phyloP scores from a whole-genome alignment of 2,797 vertebrate genomes.

The Malurus splendens region DNA sequence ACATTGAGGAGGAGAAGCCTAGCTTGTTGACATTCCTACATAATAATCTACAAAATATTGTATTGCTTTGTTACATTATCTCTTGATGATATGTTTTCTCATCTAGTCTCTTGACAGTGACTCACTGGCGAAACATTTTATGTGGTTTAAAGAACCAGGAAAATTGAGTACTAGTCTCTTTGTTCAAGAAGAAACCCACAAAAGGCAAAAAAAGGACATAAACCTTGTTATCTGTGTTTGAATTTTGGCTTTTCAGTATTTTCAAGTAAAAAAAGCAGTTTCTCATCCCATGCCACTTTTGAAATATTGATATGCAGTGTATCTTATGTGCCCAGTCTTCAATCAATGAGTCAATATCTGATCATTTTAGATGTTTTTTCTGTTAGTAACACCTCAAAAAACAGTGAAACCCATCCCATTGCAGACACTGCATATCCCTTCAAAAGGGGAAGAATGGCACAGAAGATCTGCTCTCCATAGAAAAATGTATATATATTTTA shows the following conservation, averaged over 20 bases:
- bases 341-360: fast-evolving
- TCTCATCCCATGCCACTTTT: background rate
- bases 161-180: background rate
- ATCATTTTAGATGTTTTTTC: background rate
- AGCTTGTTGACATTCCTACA: background rate
- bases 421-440: background rate
- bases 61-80: background rate
- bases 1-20: background rate
- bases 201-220: background rate
- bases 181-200: background rate
- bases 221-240: background rate
- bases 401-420: background rate
- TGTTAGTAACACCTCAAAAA: background rate
- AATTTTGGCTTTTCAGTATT: background rate
- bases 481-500: background rate
- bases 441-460: background rate
- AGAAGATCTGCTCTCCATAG: background rate
- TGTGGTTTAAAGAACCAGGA: background rate
- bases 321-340: background rate
- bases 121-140: background rate
- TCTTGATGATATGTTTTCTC: background rate
- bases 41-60: background rate
- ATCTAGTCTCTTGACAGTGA: background rate
- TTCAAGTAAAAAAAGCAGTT: background rate
- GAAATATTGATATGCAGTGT: background rate